Percentiles rank a stretch among this genome's conserved stretches.
Evolutionary conservation across 2,888 invertebrate species (phyloP).

Genomic region (Monopis laevigella): DNA sequence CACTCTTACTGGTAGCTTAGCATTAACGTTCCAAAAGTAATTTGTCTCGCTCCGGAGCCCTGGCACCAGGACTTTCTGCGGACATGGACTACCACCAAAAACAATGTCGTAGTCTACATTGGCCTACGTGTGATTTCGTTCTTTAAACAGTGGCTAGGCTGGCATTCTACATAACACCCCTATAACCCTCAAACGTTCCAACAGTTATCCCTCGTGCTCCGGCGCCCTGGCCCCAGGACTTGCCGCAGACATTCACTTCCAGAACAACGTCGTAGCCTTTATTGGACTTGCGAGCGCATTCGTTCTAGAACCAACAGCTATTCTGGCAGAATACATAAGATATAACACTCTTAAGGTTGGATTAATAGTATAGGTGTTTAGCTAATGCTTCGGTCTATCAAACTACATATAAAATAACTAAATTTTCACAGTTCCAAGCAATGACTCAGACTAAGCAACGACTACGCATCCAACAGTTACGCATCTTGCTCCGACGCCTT

Average conservation of each 20-base stretch:
- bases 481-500: too few relatives aligned
- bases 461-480: too few relatives aligned
- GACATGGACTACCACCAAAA: conserved; percentile 88
- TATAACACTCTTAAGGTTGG: too few relatives aligned
- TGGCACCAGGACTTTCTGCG: conserved; percentile 83
- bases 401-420: too few relatives aligned
- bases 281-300: conserved; percentile 89
- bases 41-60: conserved; percentile 83
- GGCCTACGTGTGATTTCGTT: conserved; percentile 91
- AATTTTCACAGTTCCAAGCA: too few relatives aligned
- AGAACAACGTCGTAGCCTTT: conserved; percentile 84
- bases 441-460: too few relatives aligned
- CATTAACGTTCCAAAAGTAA: too few relatives aligned
- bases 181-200: too few relatives aligned
- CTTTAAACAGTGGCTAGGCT: conserved; percentile 89
- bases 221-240: conserved; percentile 83
- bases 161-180: too few relatives aligned
- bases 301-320: conserved; percentile 88
- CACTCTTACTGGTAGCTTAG: too few relatives aligned
- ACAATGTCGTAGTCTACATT: conserved; percentile 85
- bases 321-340: conserved; percentile 86
- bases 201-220: conserved; percentile 84
- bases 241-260: conserved; percentile 88
- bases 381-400: too few relatives aligned
- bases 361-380: too few relatives aligned